A percentile compares a stretch with the other conserved stretches of the same genome.
phyloP scores from a whole-genome alignment of 2,113 vertebrate genomes.

The Pelodiscus sinensis region DNA sequence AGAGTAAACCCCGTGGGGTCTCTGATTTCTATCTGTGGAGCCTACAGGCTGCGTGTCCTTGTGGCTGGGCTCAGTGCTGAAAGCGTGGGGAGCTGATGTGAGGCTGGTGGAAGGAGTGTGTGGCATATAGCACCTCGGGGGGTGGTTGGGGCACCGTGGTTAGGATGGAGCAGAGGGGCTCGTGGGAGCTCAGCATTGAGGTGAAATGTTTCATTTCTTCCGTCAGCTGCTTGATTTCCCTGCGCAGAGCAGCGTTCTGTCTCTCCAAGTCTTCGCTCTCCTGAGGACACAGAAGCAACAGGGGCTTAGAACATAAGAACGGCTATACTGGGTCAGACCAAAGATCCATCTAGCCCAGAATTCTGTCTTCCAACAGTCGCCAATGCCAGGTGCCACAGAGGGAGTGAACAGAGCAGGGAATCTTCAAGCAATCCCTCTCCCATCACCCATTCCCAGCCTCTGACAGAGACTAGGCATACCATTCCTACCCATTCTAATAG shows the following conservation, averaged over 20 bases:
- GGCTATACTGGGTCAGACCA: too few species aligned
- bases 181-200: conserved; percentile 89
- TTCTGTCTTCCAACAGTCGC: too few species aligned
- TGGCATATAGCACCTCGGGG: conserved; percentile 84
- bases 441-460: too few species aligned
- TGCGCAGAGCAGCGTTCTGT: conserved; percentile 91
- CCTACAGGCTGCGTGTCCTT: background rate
- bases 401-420: too few species aligned
- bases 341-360: too few species aligned
- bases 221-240: conserved; percentile 93
- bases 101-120: conserved; percentile 86
- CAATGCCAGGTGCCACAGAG: too few species aligned
- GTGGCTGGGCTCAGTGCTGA: conserved; percentile 83
- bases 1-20: background rate
- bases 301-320: background rate
- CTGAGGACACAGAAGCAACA: conserved; percentile 72
- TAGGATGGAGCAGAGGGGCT: conserved; percentile 88
- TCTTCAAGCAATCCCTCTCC: too few species aligned
- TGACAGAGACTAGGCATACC: too few species aligned
- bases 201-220: conserved; percentile 95
- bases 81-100: conserved; percentile 91
- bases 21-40: background rate
- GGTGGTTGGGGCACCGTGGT: conserved; percentile 74
- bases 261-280: conserved; percentile 96
- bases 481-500: too few species aligned